Evolutionary conservation across 2,113 vertebrate genomes (phyloP).

Genomic region (Notarius quadriscutis): DNA sequence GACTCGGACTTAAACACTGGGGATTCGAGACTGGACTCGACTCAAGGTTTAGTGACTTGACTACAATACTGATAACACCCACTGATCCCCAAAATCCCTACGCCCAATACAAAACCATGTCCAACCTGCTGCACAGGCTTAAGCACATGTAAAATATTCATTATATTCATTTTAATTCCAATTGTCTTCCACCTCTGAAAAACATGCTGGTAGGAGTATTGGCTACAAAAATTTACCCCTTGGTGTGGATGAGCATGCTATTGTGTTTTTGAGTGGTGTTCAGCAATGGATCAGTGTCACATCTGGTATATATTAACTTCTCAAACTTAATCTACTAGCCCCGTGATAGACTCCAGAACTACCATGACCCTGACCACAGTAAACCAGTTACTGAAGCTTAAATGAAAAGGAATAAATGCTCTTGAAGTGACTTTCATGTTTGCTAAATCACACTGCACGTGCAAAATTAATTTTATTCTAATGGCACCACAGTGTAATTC

Average conservation of each 20-base stretch:
- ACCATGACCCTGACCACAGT: not conserved
- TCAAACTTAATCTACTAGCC: not conserved
- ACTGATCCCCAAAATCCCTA: not conserved
- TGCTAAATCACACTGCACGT: not conserved
- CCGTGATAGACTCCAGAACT: not conserved
- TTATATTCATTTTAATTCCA: not conserved
- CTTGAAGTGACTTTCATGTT: not conserved
- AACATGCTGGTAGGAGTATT: not conserved
- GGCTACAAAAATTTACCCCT: not conserved
- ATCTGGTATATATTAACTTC: not conserved
- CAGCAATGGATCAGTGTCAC: not conserved
- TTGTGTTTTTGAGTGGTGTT: not conserved
- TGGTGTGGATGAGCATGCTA: not conserved
- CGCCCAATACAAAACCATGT: not conserved
- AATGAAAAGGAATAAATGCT: not conserved
- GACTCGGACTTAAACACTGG: too few relatives aligned
- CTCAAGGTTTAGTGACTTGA: too few relatives aligned
- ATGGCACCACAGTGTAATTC: not conserved
- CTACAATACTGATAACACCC: not conserved
- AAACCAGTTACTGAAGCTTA: not conserved
- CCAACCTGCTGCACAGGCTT: not conserved
- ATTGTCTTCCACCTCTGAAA: not conserved
- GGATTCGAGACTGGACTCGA: too few relatives aligned
- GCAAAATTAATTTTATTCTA: not conserved
- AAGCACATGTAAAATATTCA: not conserved